Evolutionary conservation across 1,140 invertebrate genomes (phyloP).

Genomic region (Potamilus streckersoni): DNA sequence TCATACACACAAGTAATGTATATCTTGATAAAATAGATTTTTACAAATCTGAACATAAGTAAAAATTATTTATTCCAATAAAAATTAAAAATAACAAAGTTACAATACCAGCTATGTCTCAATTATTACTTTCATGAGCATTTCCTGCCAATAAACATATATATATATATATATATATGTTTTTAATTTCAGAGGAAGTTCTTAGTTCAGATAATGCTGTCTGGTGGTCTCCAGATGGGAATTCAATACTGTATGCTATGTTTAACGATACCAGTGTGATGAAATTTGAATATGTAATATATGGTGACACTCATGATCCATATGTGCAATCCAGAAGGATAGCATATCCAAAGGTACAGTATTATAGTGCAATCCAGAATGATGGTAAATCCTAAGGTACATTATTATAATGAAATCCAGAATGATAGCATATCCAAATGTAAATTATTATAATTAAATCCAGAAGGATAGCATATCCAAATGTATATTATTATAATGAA

Average conservation of each 20-base stretch:
- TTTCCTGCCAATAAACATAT: no score
- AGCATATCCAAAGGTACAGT: constrained; percentile 83
- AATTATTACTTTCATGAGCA: no score
- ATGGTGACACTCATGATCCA: constrained; percentile 70
- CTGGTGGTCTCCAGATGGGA: constrained; percentile 91
- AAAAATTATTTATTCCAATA: no score
- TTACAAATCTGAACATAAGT: no score
- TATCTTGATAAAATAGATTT: no score
- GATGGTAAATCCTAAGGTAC: constrained; percentile 86
- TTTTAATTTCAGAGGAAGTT: constrained; percentile 83
- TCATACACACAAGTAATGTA: no score
- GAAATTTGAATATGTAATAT: constrained; percentile 79
- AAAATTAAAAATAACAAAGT: no score
- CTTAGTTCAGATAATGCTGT: constrained; percentile 84
- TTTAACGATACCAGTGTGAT: constrained; percentile 91
- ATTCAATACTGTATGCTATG: constrained; percentile 84
- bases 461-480: constrained; percentile 86
- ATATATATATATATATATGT: no score
- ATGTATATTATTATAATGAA: constrained; percentile 68
- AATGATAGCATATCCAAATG: constrained; percentile 89
- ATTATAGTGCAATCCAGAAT: constrained; percentile 75
- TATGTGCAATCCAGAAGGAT: constrained; percentile 78
- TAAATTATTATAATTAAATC: constrained; percentile 70
- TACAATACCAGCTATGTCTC: no score
- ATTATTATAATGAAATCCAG: constrained; percentile 72